These are phyloP conservation scores for Aphidius gifuensis DNA, from an alignment of 1,140 invertebrate genomes.

Conservation along the genomic window DNA sequence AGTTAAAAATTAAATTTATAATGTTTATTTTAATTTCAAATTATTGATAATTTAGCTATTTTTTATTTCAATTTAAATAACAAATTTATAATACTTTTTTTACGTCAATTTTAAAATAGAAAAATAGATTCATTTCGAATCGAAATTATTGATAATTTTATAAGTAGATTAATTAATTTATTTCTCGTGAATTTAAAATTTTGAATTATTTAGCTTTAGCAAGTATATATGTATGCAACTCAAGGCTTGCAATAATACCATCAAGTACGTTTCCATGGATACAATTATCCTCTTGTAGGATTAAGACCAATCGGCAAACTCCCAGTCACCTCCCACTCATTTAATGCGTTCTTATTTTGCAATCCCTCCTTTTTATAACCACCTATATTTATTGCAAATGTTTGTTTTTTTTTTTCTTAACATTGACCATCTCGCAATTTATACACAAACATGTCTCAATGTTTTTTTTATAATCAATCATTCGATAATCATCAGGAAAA, in stretches of 20 bases:
- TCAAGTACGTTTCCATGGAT: constrained; percentile 40
- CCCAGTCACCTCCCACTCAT: constrained; percentile 10
- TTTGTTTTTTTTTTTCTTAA: no score
- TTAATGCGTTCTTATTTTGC: neutral
- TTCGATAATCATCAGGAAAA: no score
- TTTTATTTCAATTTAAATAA: no score
- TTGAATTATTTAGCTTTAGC: neutral
- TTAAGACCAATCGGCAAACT: constrained; percentile 36
- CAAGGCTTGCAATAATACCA: constrained; percentile 2
- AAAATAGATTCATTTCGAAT: neutral
- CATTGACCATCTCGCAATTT: no score
- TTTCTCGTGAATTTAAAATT: neutral
- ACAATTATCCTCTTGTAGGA: constrained; percentile 38
- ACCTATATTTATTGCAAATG: no score
- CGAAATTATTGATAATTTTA: constrained; percentile 1
- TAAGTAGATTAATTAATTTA: neutral
- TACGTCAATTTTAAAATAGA: neutral
- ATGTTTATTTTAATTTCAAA: no score
- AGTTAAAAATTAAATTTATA: no score
- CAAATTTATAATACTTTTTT: no score
- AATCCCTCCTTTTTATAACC: no score
- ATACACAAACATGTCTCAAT: no score
- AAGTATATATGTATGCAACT: constrained; percentile 9
- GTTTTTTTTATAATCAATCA: no score
- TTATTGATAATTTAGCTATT: no score